Conservation (phyloP, 2,113 vertebrate genomes). For the Marcusenius ussheri region DNA sequence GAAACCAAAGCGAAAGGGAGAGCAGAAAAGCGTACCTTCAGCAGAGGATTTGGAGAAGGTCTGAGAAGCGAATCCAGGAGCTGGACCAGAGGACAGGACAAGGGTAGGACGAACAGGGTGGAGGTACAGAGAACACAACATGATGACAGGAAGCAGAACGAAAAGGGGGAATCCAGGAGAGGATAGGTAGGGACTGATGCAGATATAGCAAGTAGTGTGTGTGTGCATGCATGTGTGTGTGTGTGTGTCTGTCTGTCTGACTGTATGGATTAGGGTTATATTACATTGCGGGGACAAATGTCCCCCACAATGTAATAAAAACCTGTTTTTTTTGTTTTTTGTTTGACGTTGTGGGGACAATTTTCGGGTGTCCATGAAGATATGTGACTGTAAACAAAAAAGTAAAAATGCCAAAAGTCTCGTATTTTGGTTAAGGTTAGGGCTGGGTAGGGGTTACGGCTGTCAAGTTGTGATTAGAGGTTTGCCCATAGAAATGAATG, state of each 20-base stretch:
- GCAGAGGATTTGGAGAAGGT: conserved; percentile 63
- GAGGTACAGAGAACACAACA: conserved; percentile 60
- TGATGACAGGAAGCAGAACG: conserved; percentile 43
- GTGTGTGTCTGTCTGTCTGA: neutral
- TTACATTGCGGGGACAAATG: no score
- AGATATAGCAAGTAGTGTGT: conserved; percentile 16
- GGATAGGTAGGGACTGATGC: conserved; percentile 51
- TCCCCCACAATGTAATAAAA: no score
- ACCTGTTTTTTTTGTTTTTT: no score
- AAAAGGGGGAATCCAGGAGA: conserved; percentile 13
- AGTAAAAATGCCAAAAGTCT: no score
- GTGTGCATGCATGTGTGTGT: neutral
- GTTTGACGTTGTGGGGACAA: no score
- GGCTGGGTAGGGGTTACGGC: no score
- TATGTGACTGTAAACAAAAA: no score
- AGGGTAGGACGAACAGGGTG: conserved; percentile 68
- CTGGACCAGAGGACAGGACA: conserved; percentile 72
- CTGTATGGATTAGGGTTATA: no score
- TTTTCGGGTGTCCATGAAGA: no score
- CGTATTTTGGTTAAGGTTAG: no score
- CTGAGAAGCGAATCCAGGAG: conserved; percentile 68
- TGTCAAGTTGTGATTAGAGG: no score
- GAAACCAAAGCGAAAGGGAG: conserved; percentile 52
- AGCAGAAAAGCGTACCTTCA: conserved; percentile 65
- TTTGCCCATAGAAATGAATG: no score